Evolutionary conservation across 2,113 vertebrate species (phyloP).

Genomic region (Bufo gargarizans): DNA sequence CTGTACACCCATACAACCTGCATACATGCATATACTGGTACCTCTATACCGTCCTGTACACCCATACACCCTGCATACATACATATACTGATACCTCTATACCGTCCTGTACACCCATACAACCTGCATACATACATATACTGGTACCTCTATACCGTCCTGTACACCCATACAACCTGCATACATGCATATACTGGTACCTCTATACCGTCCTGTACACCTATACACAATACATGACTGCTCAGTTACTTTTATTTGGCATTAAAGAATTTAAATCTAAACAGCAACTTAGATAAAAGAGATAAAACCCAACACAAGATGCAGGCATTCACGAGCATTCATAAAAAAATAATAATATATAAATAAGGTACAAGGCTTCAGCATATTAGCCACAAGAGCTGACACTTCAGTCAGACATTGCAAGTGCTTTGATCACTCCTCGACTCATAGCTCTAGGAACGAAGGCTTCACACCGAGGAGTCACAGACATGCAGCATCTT

Average conservation of each 20-base stretch:
- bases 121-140: not conserved
- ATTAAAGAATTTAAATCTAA: not conserved
- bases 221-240: not conserved
- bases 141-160: not conserved
- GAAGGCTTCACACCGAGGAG: slow-evolving; percentile 4
- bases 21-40: no score
- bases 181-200: not conserved
- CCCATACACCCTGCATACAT: no score
- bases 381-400: not conserved
- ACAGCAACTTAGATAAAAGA: not conserved
- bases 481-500: slow-evolving; percentile 5
- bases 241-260: not conserved
- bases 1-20: no score
- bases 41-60: no score
- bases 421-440: not conserved
- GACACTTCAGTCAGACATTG: not conserved
- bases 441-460: slow-evolving; percentile 25
- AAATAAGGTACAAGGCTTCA: not conserved
- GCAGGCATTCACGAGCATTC: not conserved
- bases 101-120: no score
- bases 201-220: not conserved
- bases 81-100: no score
- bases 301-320: not conserved
- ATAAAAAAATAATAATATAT: not conserved
- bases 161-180: not conserved